A percentile compares a stretch with the other conserved stretches of the same genome.
These are phyloP conservation scores for Stegana nigrithorax DNA, from an alignment of 2,888 invertebrate species.

Conservation along the genomic window DNA sequence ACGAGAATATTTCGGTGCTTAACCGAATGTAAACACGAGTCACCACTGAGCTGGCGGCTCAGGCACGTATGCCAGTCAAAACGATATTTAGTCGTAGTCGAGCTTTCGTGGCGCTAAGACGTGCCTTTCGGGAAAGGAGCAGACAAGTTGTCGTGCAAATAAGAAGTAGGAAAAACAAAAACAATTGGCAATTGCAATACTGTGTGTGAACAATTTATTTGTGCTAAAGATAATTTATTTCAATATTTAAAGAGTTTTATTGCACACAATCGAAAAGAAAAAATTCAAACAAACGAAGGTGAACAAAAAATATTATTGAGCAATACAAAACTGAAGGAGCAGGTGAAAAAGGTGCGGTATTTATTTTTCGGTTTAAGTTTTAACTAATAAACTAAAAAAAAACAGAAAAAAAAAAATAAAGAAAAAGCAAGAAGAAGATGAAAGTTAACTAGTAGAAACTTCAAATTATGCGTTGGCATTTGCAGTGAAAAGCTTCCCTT, in stretches of 20 bases:
- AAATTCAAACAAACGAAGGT: not conserved
- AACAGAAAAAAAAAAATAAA: conserved; percentile 15
- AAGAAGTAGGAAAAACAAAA: not conserved
- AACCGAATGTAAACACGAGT: too few species aligned
- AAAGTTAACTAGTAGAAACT: conserved; percentile 1
- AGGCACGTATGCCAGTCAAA: too few species aligned
- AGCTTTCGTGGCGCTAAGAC: conserved; percentile 52
- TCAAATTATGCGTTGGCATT: conserved; percentile 20
- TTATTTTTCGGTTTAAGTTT: too few species aligned
- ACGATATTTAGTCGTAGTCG: conserved; percentile 40
- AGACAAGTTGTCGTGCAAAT: conserved; percentile 6
- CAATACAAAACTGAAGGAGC: not conserved
- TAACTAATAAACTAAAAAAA: conserved; percentile 18
- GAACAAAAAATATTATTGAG: not conserved
- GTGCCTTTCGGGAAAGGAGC: conserved; percentile 28
- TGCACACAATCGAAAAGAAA: too few species aligned
- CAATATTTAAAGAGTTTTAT: not conserved
- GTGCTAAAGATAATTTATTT: not conserved
- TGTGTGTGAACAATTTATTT: not conserved
- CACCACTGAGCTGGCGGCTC: too few species aligned
- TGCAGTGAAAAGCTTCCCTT: not conserved
- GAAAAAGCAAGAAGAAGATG: conserved; percentile 2
- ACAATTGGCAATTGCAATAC: not conserved
- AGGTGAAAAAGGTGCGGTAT: conserved; percentile 29
- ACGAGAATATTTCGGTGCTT: too few species aligned